phyloP scores from a whole-genome alignment of 2,113 vertebrate species.

The Cepphus grylle region DNA sequence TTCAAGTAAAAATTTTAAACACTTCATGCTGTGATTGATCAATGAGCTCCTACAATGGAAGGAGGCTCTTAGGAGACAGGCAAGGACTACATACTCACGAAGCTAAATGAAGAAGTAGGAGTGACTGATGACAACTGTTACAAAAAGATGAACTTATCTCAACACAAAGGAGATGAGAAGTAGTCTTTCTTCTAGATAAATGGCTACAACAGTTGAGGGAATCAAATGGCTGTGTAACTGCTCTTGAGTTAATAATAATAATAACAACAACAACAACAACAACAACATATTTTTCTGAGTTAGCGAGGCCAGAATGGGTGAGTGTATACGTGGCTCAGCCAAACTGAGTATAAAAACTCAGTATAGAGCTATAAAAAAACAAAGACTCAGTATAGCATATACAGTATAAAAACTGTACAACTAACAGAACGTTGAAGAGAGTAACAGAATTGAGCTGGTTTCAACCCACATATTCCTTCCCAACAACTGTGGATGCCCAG shows the following conservation, averaged over 20 bases:
- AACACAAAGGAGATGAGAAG: background rate
- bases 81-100: background rate
- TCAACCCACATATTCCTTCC: background rate
- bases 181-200: conserved; percentile 2
- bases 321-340: background rate
- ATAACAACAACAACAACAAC: too few species aligned
- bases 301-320: background rate
- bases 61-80: background rate
- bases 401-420: background rate
- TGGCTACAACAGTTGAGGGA: background rate
- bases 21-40: background rate
- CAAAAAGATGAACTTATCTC: background rate
- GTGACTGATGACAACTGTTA: background rate
- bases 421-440: background rate
- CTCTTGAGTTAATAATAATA: background rate
- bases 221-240: background rate
- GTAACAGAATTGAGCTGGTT: background rate
- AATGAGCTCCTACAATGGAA: background rate
- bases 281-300: background rate
- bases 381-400: background rate
- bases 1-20: background rate
- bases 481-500: background rate
- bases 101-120: background rate
- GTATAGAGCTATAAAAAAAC: background rate
- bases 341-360: background rate